Evolutionary conservation across 2,888 invertebrate species (phyloP).

Genomic region (Plusia festucae): DNA sequence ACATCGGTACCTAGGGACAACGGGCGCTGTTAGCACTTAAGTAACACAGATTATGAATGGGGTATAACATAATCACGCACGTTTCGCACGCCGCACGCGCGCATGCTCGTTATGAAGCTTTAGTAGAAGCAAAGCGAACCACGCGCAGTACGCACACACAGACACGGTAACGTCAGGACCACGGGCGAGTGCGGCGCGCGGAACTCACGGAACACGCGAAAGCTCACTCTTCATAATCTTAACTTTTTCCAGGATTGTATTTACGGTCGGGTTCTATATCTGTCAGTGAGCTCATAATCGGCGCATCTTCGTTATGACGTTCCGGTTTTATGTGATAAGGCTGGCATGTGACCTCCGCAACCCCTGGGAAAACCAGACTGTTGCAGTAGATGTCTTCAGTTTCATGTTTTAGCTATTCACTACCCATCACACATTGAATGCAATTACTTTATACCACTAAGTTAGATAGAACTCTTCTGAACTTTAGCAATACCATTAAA

Average conservation of each 20-base stretch:
- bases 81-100: constrained; percentile 41
- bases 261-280: constrained; percentile 26
- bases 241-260: constrained; percentile 42
- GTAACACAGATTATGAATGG: constrained; percentile 8
- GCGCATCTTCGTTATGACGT: constrained; percentile 34
- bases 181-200: constrained; percentile 29
- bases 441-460: not conserved
- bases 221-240: constrained; percentile 41
- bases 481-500: not conserved
- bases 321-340: constrained; percentile 39
- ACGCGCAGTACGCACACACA: constrained; percentile 10
- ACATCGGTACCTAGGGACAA: constrained; percentile 90
- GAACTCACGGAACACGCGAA: constrained; percentile 40
- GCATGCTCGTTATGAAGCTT: constrained; percentile 18
- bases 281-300: constrained; percentile 28
- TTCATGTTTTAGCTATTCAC: constrained; percentile 5
- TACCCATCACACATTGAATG: constrained; percentile 7
- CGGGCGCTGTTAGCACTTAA: constrained; percentile 13
- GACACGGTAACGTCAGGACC: constrained; percentile 13
- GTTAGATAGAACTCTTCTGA: not conserved
- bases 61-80: constrained; percentile 37
- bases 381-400: constrained; percentile 31
- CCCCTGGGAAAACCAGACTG: constrained; percentile 42
- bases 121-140: constrained; percentile 12
- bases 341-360: constrained; percentile 46